phyloP scores from a whole-genome alignment of 2,797 vertebrate species.

The Psittacula derbiana region DNA sequence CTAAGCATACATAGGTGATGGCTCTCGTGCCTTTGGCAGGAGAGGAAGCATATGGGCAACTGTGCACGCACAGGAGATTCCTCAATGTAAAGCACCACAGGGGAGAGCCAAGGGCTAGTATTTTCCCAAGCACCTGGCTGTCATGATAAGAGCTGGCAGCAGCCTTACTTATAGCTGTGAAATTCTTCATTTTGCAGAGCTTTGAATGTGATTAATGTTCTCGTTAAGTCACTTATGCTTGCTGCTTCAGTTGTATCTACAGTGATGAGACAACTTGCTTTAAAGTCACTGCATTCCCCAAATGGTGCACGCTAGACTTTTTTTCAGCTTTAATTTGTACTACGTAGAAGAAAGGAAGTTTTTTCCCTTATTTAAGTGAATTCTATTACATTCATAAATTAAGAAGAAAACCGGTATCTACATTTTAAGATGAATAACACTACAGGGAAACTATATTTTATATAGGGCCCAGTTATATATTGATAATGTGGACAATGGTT shows the following conservation, averaged over 20 bases:
- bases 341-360: not conserved
- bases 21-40: not conserved
- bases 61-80: rapidly evolving
- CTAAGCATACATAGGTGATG: not conserved
- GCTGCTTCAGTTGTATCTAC: not conserved
- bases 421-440: not conserved
- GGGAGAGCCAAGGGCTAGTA: not conserved
- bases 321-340: not conserved
- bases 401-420: not conserved
- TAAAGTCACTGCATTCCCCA: not conserved
- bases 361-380: not conserved
- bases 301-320: not conserved
- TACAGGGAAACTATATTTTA: not conserved
- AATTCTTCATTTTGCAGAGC: not conserved
- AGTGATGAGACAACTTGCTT: not conserved
- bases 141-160: not conserved
- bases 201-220: not conserved
- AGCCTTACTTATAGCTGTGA: not conserved
- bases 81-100: not conserved
- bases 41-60: not conserved
- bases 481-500: not conserved
- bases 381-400: not conserved
- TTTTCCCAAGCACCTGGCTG: not conserved
- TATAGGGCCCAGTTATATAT: not conserved
- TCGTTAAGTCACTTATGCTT: rapidly evolving